Evolutionary conservation across 2,888 invertebrate species (phyloP).

Genomic region (Mactromeris polynyma): DNA sequence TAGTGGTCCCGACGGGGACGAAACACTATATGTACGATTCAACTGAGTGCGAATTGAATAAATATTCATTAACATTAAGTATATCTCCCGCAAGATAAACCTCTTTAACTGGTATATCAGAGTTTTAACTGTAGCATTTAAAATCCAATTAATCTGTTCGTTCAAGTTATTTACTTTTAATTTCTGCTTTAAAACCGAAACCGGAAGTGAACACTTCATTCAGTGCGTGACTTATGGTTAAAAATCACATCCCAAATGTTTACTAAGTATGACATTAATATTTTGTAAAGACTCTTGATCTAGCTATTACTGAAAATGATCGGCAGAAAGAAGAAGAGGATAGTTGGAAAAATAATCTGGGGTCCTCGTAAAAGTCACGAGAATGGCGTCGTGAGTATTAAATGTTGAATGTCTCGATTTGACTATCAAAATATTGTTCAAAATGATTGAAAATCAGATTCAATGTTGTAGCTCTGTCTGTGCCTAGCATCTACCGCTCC

Average conservation of each 20-base stretch:
- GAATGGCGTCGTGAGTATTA: conserved; percentile 71
- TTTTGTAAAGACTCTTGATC: neutral
- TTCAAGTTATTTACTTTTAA: neutral
- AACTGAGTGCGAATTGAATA: neutral
- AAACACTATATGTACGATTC: neutral
- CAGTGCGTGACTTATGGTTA: conserved; percentile 20
- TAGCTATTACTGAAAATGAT: conserved; percentile 37
- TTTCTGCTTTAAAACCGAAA: conserved; percentile 22
- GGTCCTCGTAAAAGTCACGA: conserved; percentile 75
- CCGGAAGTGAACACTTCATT: conserved; percentile 42
- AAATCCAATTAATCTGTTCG: neutral
- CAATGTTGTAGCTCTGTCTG: neutral
- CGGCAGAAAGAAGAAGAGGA: conserved; percentile 69
- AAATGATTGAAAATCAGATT: neutral
- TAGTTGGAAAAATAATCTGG: conserved; percentile 76
- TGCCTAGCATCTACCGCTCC: neutral
- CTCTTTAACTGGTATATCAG: neutral
- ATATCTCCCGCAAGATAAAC: neutral
- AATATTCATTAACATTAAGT: neutral
- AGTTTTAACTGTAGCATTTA: too few relatives aligned
- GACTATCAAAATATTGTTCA: neutral
- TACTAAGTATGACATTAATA: conserved; percentile 32
- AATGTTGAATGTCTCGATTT: neutral
- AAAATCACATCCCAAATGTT: conserved; percentile 43
- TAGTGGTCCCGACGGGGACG: too few relatives aligned